phyloP scores from a whole-genome alignment of 2,113 vertebrate genomes.

The Mormyrus lacerda region DNA sequence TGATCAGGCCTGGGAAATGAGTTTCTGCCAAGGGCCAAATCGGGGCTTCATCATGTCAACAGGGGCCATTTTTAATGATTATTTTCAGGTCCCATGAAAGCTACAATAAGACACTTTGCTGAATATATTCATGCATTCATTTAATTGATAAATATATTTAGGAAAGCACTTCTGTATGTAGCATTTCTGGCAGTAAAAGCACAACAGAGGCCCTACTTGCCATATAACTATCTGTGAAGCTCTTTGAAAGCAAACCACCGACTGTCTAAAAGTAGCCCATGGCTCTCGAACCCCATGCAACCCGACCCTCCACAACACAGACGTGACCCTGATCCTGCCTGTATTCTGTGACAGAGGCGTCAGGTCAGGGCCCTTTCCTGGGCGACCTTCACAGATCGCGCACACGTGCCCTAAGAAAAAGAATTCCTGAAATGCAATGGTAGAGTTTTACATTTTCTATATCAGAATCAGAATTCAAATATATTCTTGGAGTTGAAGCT shows the following conservation, averaged over 20 bases:
- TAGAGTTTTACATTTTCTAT: neutral
- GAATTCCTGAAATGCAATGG: neutral
- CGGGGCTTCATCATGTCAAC: neutral
- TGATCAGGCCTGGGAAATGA: neutral
- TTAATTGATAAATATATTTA: neutral
- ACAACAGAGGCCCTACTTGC: neutral
- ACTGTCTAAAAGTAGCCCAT: constrained; percentile 35
- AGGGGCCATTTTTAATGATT: neutral
- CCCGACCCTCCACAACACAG: constrained; percentile 13
- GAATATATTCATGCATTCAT: neutral
- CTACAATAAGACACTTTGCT: neutral
- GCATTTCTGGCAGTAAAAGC: neutral
- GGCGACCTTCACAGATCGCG: neutral
- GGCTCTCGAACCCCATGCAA: constrained; percentile 25
- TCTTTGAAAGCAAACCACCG: neutral
- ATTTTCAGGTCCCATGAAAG: neutral
- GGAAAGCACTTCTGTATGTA: neutral
- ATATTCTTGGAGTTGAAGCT: constrained; percentile 15
- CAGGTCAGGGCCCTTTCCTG: neutral
- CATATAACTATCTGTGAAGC: neutral
- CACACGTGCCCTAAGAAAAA: neutral
- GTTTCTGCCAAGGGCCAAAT: neutral
- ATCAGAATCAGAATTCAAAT: too few relatives aligned
- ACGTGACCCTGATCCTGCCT: neutral
- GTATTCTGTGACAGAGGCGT: neutral